Conservation (phyloP, 2,888 invertebrate species). For the Acronicta alni region DNA sequence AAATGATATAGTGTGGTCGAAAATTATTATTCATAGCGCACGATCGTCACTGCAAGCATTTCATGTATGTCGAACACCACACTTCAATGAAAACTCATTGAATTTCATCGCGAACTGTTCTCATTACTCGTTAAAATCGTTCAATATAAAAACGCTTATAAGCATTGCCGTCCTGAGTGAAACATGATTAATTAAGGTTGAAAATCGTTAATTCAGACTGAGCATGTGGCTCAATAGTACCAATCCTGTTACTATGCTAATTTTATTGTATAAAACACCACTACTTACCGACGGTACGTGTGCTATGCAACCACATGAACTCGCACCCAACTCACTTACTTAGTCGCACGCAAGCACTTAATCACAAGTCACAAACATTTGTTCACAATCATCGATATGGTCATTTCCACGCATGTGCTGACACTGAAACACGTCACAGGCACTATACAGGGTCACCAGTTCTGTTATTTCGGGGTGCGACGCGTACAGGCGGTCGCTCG, state of each 20-base stretch:
- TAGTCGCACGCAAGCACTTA: conserved; percentile 64
- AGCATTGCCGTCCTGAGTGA: conserved; percentile 13
- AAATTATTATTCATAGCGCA: conserved; percentile 37
- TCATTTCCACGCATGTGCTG: conserved; percentile 78
- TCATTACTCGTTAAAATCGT: conserved; percentile 6
- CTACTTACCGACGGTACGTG: conserved; percentile 76
- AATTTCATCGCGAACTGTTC: conserved; percentile 12
- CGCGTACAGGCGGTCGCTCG: conserved; percentile 71
- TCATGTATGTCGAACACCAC: conserved; percentile 13
- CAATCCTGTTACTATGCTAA: conserved; percentile 67
- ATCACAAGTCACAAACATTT: conserved; percentile 80
- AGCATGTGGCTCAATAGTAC: conserved; percentile 39
- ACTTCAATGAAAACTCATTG: conserved; percentile 26
- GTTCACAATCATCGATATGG: conserved; percentile 68
- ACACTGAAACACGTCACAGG: conserved; percentile 80
- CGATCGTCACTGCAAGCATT: conserved; percentile 1
- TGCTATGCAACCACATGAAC: conserved; percentile 70
- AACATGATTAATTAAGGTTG: conserved; percentile 34
- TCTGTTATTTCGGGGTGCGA: conserved; percentile 60
- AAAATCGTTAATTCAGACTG: conserved; percentile 12
- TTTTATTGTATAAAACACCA: conserved; percentile 69
- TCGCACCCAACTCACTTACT: conserved; percentile 72
- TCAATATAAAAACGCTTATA: conserved; percentile 9
- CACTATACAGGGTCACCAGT: conserved; percentile 75
- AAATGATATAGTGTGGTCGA: conserved; percentile 16